Base-by-base conservation (phyloP, 2,113 vertebrate genomes). In the Pterocles burchelli region DNA sequence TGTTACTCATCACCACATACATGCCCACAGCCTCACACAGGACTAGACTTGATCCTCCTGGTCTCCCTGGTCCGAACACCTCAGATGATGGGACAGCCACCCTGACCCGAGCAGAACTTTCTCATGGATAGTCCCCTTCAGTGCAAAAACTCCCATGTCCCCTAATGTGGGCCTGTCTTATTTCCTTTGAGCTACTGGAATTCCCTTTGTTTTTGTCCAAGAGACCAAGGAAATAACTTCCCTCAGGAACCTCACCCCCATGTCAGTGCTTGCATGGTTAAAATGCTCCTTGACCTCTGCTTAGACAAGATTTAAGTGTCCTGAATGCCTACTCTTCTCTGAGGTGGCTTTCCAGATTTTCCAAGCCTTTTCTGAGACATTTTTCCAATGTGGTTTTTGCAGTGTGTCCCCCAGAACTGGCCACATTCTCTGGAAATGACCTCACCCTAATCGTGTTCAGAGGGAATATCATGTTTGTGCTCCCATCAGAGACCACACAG, bases 401-500 rank as follows among this genome's bases (percentile, higher is more conserved):
- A 76, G 34, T 3, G 38, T 13, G 20, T 73, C 77, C 57, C 41
- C 41, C 70, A 85, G 76, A 89, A 93, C n/a, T 34, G 41, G 66
- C 33, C 57, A 65, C 86, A 82, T 81, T 90, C 68, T 85, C 61
- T 90, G 34, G 80, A 78, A 88, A 92, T 66, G 52, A 92, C 76
- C 88, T 95, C 86, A 83, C 13, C n/a, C 70, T 34, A 18, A 63
- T 62, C 57, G 36, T 4, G 49, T 90, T 88, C 88, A 80, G 82
- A 83, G 68, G 68, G 57, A 93, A 45, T 67, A 88, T 85, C 59
- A 49, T 57, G 57, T 93, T 78, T 75, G 79, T 81, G 52, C 65
- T 84, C 38, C 72, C 68, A 81, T 29, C 43, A 61, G 62, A 74
- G 92, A 78, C 79, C 92, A 94, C 86, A 87, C 80, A 90, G 85